Evolutionary conservation across 2,797 vertebrate genomes (phyloP), one percentile per base, ranked within the genome.

Genomic region (Hipposideros larvatus): DNA sequence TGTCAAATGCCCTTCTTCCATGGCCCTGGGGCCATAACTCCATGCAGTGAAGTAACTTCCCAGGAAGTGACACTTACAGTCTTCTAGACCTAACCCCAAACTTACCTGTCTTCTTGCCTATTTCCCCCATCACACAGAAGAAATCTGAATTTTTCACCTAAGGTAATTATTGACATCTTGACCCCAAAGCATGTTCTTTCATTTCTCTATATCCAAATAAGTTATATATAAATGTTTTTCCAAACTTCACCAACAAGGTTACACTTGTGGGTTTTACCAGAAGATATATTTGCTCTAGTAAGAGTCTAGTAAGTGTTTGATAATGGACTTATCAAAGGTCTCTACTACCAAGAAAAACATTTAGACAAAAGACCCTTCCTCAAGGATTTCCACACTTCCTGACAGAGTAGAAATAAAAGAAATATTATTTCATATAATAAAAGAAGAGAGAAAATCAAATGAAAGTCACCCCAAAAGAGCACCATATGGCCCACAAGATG

Each of bases 361-460:
- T 94, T 90, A 55, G 31, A 74, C 21, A 51, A 80, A 96, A 93
- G 57, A 91, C 24, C 11, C 46, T 83, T 82, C 53, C 80, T 93
- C 7, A 83, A 91, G 63, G 65, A 87, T 68, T 53, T 95, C 28
- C 66, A 24, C 77, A 94, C 34, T 90, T 85, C 70, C 68, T 86
- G 61, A 90, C 66, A 94, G 57, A 88, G 68, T 91, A 15, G 78
- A 94, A 90, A 94, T 70, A 63, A 82, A 89, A 96, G 78, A 89
- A 95, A 73, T 88, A 65, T 46, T 88, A 65, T 46, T 94, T 97
- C 61, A 78, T 21, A 55, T 55, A 55, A 55, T 55, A 55, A 61
- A 90, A 86, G 77, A 68, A 96, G 68, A 86, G 46, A 80, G 63
- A 77, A 96, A 95, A 97, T 91, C n/a, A 94, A 94, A 96, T 93